phyloP scores from a whole-genome alignment of 2,113 vertebrate genomes.

The Hippocampus guttulatus region DNA sequence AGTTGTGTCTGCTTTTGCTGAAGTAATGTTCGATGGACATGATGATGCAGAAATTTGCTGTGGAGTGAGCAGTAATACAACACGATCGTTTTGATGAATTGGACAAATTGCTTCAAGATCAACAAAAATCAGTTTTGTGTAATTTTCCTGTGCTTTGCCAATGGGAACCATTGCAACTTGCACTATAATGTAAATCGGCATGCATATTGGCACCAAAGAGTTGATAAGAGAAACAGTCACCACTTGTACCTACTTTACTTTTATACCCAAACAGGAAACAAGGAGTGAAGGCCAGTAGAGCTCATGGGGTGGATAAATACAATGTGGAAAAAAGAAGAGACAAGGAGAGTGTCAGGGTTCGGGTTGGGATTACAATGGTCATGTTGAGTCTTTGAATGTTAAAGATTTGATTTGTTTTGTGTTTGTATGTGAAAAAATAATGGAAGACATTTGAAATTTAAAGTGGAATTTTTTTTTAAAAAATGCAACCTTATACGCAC shows the following conservation, averaged over 20 bases:
- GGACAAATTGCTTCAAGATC: neutral
- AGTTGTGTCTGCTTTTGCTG: neutral
- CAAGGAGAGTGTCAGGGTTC: neutral
- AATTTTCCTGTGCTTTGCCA: neutral
- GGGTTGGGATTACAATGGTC: neutral
- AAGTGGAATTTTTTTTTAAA: neutral
- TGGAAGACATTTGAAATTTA: neutral
- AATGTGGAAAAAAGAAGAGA: slow-evolving; percentile 3
- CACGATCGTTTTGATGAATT: neutral
- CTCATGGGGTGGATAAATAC: slow-evolving; percentile 11
- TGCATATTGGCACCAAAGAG: neutral
- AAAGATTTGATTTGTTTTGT: neutral
- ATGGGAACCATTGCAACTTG: neutral
- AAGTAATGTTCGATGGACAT: neutral
- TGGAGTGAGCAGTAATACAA: neutral
- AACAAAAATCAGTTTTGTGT: neutral
- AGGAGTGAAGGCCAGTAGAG: slow-evolving; percentile 7
- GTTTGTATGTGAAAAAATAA: neutral
- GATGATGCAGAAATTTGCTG: neutral
- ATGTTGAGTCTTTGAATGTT: neutral
- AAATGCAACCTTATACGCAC: neutral
- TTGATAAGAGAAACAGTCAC: neutral
- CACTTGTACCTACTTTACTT: slow-evolving; percentile 24
- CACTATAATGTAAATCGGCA: neutral
- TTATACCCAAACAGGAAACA: slow-evolving; percentile 9